These are phyloP conservation scores for Sebastes iracundus DNA, from an alignment of 2,797 vertebrate species.

Conservation along the genomic window DNA sequence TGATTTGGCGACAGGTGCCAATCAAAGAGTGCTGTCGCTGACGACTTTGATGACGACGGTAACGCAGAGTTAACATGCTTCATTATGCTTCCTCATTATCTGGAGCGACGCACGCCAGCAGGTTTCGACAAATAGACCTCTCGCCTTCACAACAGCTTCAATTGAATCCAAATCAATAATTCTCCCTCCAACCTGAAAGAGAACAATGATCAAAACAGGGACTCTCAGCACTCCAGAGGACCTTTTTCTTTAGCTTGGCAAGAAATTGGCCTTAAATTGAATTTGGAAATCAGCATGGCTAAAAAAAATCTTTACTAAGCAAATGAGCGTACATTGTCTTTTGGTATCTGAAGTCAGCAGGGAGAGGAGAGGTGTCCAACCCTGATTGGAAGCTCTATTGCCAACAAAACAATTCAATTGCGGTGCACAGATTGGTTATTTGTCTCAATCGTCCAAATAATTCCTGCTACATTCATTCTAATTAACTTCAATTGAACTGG, in stretches of 20 bases:
- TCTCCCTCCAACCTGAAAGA: slow-evolving; percentile 69
- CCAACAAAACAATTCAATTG: slow-evolving; percentile 80
- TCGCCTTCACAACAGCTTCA: slow-evolving; percentile 66
- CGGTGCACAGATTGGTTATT: slow-evolving; percentile 83
- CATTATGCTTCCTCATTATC: slow-evolving; percentile 75
- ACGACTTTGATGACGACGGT: slow-evolving; percentile 62
- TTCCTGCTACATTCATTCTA: slow-evolving; percentile 83
- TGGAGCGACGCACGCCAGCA: slow-evolving; percentile 45
- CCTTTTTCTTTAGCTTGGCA: slow-evolving; percentile 61
- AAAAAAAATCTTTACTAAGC: slow-evolving; percentile 70
- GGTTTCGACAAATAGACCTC: slow-evolving; percentile 68
- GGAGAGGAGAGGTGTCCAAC: slow-evolving; percentile 71
- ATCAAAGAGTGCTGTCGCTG: slow-evolving; percentile 63
- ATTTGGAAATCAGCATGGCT: slow-evolving; percentile 70
- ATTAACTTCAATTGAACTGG: slow-evolving; percentile 86
- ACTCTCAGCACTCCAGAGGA: slow-evolving; percentile 62
- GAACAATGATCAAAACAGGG: slow-evolving; percentile 73
- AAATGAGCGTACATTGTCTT: slow-evolving; percentile 73
- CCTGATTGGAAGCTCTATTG: slow-evolving; percentile 72
- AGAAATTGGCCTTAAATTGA: slow-evolving; percentile 76
- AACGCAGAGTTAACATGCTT: slow-evolving; percentile 62
- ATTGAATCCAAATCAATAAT: slow-evolving; percentile 78
- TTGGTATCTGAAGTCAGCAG: slow-evolving; percentile 77
- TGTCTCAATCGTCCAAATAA: slow-evolving; percentile 81
- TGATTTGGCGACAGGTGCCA: slow-evolving; percentile 76